Evolutionary conservation across 2,113 vertebrate genomes (phyloP), one percentile per base, ranked within the genome.

Genomic region (Picathartes gymnocephalus): DNA sequence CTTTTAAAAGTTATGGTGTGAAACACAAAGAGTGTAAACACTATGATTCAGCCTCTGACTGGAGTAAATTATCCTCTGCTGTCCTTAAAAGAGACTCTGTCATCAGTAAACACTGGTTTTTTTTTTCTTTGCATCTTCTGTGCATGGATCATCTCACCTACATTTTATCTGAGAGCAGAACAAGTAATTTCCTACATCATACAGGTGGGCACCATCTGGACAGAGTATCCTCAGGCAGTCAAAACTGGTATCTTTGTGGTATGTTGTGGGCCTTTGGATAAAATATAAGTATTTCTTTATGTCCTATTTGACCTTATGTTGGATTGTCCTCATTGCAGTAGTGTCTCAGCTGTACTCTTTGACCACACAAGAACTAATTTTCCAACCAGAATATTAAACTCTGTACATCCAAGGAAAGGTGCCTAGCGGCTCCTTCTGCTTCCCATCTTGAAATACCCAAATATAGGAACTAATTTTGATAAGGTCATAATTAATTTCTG

Each of bases 201-300:
- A 54, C 94, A 96, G 93, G 93, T 91, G 94, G 93, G 83, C 73
- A 57, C 97, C 97, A 95, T 96, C 95, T 97, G 96, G 91, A 79
- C 77, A 79, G 80, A 89, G 51, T 85, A 65, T 81, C 92, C 89
- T 54, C 45, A 66, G 74, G 89, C 92, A 92, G 47, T 72, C 91
- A 60, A 39, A 93, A 27, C 76, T 4, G 10, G 62, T 90, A 56
- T 93, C 35, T 94, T 87, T 77, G 57, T 78, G 92, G 86, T 95
- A 94, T 86, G 81, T 56, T 96, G 35, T n/a, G 79, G 95, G 48
- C 64, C 61, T 94, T 80, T 87, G 89, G 80, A 91, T 88, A 83
- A 95, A 92, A 71, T 21, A 27, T 10, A 86, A 84, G 39, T 69
- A 94, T 94, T 96, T 96, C 74, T 82, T 92, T 87, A 33, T 45